Conservation (phyloP, 2,797 vertebrate genomes). For the Erethizon dorsatum region DNA sequence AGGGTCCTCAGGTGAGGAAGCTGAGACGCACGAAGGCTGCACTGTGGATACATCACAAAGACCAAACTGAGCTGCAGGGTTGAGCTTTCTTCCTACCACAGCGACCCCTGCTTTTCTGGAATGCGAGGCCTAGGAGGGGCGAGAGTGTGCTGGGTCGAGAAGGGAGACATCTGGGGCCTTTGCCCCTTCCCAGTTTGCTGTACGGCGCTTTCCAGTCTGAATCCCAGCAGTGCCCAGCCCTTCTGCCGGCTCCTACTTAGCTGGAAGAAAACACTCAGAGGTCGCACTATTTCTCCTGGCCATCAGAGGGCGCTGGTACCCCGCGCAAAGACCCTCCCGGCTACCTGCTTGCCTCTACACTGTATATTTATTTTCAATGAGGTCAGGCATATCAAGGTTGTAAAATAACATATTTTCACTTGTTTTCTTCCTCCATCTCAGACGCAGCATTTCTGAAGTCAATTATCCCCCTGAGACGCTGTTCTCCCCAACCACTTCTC, state of each 20-base stretch:
- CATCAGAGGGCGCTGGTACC: conserved; percentile 83
- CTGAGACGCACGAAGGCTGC: background rate
- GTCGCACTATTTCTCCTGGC: background rate
- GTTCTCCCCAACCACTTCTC: conserved; percentile 3
- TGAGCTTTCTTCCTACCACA: background rate
- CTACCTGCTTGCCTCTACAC: conserved; percentile 53
- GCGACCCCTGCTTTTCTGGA: background rate
- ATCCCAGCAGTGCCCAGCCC: background rate
- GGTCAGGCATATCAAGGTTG: conserved; percentile 90
- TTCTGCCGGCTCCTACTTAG: background rate
- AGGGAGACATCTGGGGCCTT: background rate
- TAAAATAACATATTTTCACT: conserved; percentile 90
- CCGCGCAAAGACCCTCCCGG: background rate
- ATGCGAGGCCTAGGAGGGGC: background rate
- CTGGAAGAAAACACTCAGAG: rapidly evolving
- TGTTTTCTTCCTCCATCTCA: conserved; percentile 87
- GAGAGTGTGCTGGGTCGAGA: background rate
- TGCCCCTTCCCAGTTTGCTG: background rate
- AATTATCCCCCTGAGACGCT: conserved; percentile 82
- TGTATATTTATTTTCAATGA: conserved; percentile 87
- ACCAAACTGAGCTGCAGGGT: background rate
- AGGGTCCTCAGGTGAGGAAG: background rate
- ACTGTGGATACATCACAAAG: background rate
- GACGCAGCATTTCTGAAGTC: conserved; percentile 83
- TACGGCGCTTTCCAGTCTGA: background rate